Conservation (phyloP, 2,113 vertebrate genomes). For the Prionailurus bengalensis region DNA sequence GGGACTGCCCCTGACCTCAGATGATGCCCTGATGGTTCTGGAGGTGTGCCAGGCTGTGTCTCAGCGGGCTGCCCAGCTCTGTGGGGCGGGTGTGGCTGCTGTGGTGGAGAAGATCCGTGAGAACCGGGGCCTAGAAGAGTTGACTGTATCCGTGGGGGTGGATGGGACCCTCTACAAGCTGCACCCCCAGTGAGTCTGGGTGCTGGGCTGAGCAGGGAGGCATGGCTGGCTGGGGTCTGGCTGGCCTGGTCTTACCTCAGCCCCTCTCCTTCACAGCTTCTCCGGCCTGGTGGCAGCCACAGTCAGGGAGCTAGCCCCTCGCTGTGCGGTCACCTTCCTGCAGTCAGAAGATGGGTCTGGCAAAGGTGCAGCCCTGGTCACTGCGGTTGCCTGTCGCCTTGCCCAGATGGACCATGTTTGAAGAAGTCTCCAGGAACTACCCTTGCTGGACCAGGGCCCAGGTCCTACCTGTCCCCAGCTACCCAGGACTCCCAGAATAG, state of each 20-base stretch:
- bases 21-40: constrained; percentile 86
- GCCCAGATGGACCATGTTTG: background rate
- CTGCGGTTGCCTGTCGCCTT: constrained; percentile 87
- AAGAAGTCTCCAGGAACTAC: background rate
- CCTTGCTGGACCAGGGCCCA: background rate
- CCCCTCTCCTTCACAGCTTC: constrained; percentile 86
- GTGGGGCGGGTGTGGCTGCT: constrained; percentile 86
- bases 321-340: constrained; percentile 90
- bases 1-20: constrained; percentile 80
- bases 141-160: constrained; percentile 86
- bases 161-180: constrained; percentile 90
- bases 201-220: fast-evolving
- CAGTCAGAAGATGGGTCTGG: constrained; percentile 92
- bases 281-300: constrained; percentile 85
- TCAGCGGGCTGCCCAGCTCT: constrained; percentile 86
- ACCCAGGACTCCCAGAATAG: background rate
- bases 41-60: constrained; percentile 88
- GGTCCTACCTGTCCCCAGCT: background rate
- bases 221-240: background rate
- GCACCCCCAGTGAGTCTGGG: constrained; percentile 87
- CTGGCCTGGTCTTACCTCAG: background rate
- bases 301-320: constrained; percentile 89
- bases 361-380: constrained; percentile 94
- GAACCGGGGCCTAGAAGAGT: constrained; percentile 77
- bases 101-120: constrained; percentile 90